Evolutionary conservation across 2,797 vertebrate genomes (phyloP), one percentile per base, ranked within the genome.

Genomic region (Mastacembelus armatus): DNA sequence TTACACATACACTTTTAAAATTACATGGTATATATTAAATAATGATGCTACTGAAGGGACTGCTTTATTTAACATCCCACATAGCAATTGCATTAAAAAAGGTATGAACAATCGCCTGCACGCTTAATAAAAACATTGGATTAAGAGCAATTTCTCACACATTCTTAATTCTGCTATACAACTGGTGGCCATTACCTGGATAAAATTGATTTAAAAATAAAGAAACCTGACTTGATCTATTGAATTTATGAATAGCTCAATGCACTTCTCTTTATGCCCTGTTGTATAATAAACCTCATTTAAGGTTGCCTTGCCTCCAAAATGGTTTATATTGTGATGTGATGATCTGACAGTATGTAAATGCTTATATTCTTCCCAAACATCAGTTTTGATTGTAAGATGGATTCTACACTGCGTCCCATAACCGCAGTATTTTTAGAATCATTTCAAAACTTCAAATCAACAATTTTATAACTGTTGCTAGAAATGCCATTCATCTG

Each of bases 401-500:
- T 22, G 7, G 16, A 50, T 38, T 3, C 36, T 29, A 7, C 10
- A 15, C 22, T 19, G 18, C 10, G 21, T 32, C 7, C 14, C 3
- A 29, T 12, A 49, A 7, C 9, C 18, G 18, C 14, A 21, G 9
- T 18, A 5, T 38, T 35, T 56, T 55, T 26, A 49, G 42, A 11
- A 56, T 66, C 4, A 32, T 44, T 56, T 40, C 19, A 66, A 65
- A 71, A 52, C 15, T 12, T n/a, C 19, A 39, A 38, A 19, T 40
- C 15, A 44, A 15, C 4, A 22, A 24, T 24, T 70, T 70, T 7
- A 64, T 16, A 47, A 29, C 40, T 10, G 27, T 29, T 11, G 35
- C 39, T 10, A 43, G 62, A 38, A 54, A 58, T 15, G 10, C 33
- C 10, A 59, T 63, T 72, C 29, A 47, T 68, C 45, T 63, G 12